Percentiles rank a stretch among this genome's conserved stretches.
phyloP scores from a whole-genome alignment of 2,888 invertebrate genomes.

The Drosophila vallismaia region DNA sequence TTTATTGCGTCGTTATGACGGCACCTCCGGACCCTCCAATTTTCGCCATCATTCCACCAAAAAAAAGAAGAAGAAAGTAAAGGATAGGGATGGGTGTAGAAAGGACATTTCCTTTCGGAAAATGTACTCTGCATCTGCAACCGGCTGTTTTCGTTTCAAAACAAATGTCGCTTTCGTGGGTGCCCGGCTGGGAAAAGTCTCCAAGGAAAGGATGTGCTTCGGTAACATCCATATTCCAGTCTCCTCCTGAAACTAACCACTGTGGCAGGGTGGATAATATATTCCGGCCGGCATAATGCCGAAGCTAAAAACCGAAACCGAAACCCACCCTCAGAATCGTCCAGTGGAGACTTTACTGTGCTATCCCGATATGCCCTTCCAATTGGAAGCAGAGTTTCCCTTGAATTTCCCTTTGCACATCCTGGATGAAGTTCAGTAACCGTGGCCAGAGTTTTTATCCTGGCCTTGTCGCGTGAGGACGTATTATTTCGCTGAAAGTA shows the following conservation, averaged over 20 bases:
- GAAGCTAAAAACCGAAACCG: neutral
- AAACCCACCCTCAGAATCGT: constrained; percentile 54
- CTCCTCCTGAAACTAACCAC: constrained; percentile 45
- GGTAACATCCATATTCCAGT: constrained; percentile 57
- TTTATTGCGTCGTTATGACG: constrained; percentile 76
- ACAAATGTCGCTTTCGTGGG: constrained; percentile 61
- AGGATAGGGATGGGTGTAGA: neutral
- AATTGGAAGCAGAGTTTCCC: constrained; percentile 60
- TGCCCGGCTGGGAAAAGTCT: constrained; percentile 15
- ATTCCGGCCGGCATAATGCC: constrained; percentile 36
- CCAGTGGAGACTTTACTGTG: constrained; percentile 56
- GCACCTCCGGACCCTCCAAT: constrained; percentile 63
- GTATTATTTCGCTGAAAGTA: constrained; percentile 28
- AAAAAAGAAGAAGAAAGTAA: neutral
- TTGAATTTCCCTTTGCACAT: constrained; percentile 41
- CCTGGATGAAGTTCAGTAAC: constrained; percentile 77
- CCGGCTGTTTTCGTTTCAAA: constrained; percentile 76
- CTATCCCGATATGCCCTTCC: constrained; percentile 63
- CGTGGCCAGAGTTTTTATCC: constrained; percentile 76
- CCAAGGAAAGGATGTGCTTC: constrained; percentile 11
- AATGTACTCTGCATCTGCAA: constrained; percentile 59
- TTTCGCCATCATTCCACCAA: too few relatives aligned
- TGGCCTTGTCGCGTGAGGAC: constrained; percentile 71
- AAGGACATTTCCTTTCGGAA: constrained; percentile 1
- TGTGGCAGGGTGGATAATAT: constrained; percentile 46